These are phyloP conservation scores for Oligia fasciuncula DNA, from an alignment of 2,888 invertebrate genomes.

Conservation along the genomic window DNA sequence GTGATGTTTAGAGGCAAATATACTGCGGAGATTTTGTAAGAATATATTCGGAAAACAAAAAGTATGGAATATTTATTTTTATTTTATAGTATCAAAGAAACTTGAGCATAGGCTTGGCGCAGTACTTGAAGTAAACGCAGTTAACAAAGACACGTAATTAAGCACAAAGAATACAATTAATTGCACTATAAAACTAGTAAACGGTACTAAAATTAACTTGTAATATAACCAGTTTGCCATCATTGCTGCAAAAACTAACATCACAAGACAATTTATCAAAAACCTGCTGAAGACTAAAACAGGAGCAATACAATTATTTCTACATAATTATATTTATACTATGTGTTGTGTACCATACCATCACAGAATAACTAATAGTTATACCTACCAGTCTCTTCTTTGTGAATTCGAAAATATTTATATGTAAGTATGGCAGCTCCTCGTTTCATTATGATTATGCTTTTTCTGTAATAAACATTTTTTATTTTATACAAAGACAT, in stretches of 20 bases:
- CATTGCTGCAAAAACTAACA: conserved; percentile 19
- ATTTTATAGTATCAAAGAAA: neutral
- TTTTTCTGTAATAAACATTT: neutral
- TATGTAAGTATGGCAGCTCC: neutral
- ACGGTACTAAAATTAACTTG: conserved; percentile 8
- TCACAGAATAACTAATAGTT: neutral
- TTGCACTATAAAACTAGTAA: neutral
- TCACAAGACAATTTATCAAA: conserved; percentile 14
- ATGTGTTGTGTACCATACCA: too few species aligned
- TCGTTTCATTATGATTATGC: neutral
- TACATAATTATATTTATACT: neutral
- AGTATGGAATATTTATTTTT: neutral
- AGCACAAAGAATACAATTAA: neutral
- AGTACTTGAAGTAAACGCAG: neutral
- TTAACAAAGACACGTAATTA: neutral
- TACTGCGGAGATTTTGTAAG: conserved; percentile 51
- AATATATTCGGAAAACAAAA: conserved; percentile 24
- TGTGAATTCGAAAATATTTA: neutral
- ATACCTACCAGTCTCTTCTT: neutral
- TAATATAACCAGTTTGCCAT: conserved; percentile 23
- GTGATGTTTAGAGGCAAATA: conserved; percentile 55
- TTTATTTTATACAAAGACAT: too few species aligned
- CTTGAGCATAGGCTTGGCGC: neutral
- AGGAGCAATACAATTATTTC: conserved; percentile 29
- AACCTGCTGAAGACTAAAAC: conserved; percentile 18